phyloP scores from a whole-genome alignment of 2,113 vertebrate species.

The Onychostruthus taczanowskii region DNA sequence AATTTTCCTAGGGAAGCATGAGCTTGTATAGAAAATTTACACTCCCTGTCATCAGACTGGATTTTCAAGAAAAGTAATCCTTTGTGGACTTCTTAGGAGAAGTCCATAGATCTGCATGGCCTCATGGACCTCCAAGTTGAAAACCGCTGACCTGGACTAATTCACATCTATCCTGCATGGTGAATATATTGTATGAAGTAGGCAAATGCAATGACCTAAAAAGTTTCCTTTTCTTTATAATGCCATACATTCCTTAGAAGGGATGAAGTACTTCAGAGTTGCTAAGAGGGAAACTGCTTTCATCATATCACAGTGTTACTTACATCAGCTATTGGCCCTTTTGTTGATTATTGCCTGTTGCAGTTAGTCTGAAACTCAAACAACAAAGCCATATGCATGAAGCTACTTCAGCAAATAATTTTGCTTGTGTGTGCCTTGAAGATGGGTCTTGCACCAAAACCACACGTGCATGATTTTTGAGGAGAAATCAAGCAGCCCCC shows the following conservation, averaged over 20 bases:
- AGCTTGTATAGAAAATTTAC: neutral
- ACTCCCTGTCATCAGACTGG: neutral
- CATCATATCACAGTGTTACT: neutral
- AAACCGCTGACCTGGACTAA: slow-evolving; percentile 40
- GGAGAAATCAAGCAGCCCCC: neutral
- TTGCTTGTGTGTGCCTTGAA: neutral
- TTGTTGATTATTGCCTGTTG: neutral
- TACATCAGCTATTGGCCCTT: neutral
- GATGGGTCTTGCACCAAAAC: neutral
- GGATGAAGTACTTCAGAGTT: slow-evolving; percentile 16
- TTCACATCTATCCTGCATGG: slow-evolving; percentile 26
- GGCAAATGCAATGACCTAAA: slow-evolving; percentile 28
- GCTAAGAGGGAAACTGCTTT: slow-evolving; percentile 17
- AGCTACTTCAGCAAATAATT: neutral
- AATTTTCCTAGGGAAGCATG: neutral
- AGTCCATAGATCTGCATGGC: neutral
- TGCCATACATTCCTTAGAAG: neutral
- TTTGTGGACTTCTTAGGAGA: slow-evolving; percentile 5
- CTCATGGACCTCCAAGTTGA: slow-evolving; percentile 10
- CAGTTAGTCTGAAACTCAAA: neutral
- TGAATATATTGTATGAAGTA: slow-evolving; percentile 38
- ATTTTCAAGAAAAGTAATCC: neutral
- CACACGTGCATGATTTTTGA: neutral
- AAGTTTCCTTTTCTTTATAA: slow-evolving; percentile 15
- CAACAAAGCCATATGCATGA: neutral